These are phyloP conservation scores for Saguinus imperator DNA, from an alignment of 2,113 vertebrate genomes.

Conservation along the genomic window DNA sequence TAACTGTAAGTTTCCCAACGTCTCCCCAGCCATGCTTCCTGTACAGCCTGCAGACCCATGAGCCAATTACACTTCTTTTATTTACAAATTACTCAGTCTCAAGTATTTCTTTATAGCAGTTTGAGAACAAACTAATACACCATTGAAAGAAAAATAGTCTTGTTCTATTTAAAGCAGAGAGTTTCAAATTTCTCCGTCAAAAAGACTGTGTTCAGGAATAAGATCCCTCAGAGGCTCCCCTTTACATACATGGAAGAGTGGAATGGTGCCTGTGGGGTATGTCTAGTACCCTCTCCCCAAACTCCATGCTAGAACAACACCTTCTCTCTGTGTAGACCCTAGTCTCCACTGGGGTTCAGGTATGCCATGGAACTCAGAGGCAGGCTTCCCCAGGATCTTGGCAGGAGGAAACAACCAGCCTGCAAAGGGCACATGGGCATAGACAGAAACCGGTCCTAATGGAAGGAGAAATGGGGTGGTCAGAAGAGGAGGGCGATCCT, in stretches of 20 bases:
- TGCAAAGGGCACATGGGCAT: not conserved
- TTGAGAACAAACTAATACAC: too few relatives aligned
- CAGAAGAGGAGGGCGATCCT: not conserved
- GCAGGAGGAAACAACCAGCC: not conserved
- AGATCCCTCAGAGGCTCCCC: accelerated
- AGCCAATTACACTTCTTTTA: too few relatives aligned
- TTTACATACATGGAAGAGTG: not conserved
- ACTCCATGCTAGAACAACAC: too few relatives aligned
- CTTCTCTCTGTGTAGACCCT: not conserved
- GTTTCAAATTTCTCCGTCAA: not conserved
- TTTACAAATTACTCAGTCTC: too few relatives aligned
- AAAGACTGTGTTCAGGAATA: not conserved
- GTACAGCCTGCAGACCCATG: too few relatives aligned
- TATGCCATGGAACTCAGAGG: accelerated
- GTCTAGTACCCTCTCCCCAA: not conserved
- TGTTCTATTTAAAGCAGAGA: not conserved
- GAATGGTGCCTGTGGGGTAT: not conserved
- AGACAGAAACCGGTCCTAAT: not conserved
- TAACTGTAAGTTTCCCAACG: too few relatives aligned
- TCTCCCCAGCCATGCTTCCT: too few relatives aligned
- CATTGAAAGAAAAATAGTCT: not conserved
- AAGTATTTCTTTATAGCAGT: too few relatives aligned
- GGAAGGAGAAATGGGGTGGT: not conserved
- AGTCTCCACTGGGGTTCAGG: not conserved
- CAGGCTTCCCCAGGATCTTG: not conserved